A percentile compares a stretch with the other conserved stretches of the same genome.
Evolutionary conservation across 1,140 invertebrate genomes (phyloP).

Genomic region (Papilio xuthus): DNA sequence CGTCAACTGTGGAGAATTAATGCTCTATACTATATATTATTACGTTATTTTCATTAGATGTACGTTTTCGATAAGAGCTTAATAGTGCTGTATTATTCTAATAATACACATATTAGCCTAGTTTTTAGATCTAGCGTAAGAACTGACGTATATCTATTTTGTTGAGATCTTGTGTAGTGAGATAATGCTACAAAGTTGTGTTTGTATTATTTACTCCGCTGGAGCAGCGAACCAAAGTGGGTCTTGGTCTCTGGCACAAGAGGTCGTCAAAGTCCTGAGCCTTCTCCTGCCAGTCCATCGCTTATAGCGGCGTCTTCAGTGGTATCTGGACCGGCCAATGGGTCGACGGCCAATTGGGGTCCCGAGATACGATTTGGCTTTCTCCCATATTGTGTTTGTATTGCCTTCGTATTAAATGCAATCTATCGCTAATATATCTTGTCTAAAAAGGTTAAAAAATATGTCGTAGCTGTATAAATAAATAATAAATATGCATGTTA

Average conservation of each 20-base stretch:
- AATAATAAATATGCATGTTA: conserved; percentile 7
- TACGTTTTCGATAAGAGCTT: conserved; percentile 33
- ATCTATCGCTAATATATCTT: neutral
- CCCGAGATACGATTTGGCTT: too few species aligned
- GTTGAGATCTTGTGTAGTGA: neutral
- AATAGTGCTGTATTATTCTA: conserved; percentile 23
- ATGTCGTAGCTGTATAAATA: neutral
- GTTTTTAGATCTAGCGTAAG: neutral
- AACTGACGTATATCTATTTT: neutral
- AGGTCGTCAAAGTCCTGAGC: too few species aligned
- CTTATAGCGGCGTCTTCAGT: too few species aligned
- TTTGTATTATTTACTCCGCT: too few species aligned
- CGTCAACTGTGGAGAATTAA: conserved; percentile 32
- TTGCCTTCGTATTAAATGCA: neutral
- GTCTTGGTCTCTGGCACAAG: too few species aligned
- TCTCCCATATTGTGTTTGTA: too few species aligned
- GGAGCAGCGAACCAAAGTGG: too few species aligned
- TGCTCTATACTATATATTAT: conserved; percentile 26
- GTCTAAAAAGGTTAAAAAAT: neutral
- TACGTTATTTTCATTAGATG: conserved; percentile 30
- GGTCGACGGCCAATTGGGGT: too few species aligned
- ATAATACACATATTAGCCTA: conserved; percentile 16
- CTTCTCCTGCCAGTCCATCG: too few species aligned
- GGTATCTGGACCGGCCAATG: too few species aligned
- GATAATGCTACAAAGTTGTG: neutral